These are phyloP conservation scores for Parasteatoda tepidariorum DNA, from an alignment of 1,140 invertebrate species.

Conservation along the genomic window DNA sequence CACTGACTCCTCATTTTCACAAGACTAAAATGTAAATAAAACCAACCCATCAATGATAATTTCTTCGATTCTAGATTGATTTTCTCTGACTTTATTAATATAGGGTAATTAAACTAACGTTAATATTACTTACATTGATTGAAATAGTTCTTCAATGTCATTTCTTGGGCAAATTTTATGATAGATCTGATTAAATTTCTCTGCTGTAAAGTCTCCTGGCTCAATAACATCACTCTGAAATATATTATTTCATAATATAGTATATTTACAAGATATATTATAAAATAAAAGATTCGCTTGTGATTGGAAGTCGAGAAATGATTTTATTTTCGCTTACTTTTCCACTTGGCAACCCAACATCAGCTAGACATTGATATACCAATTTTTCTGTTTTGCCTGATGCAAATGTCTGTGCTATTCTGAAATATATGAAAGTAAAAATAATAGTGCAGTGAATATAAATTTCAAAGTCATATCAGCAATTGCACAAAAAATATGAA, in stretches of 20 bases:
- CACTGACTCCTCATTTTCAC: too few relatives aligned
- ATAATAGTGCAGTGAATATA: not conserved
- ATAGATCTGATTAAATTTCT: conserved; percentile 98
- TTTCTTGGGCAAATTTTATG: conserved; percentile 99
- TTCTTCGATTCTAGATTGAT: too few relatives aligned
- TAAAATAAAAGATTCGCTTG: too few relatives aligned
- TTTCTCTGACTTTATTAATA: too few relatives aligned
- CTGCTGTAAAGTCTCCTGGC: conserved; percentile 94
- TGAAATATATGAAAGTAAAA: conserved; percentile 63
- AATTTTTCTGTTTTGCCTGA: conserved; percentile 96
- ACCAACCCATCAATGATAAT: too few relatives aligned
- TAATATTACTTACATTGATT: conserved; percentile 90
- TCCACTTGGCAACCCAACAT: conserved; percentile 92
- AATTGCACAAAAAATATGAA: too few relatives aligned
- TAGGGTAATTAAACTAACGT: too few relatives aligned
- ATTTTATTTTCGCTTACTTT: too few relatives aligned
- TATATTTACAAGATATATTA: not conserved
- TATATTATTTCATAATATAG: not conserved
- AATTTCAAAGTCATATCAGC: too few relatives aligned
- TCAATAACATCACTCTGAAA: conserved; percentile 91
- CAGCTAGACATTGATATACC: conserved; percentile 95
- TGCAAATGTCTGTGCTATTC: conserved; percentile 97
- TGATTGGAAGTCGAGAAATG: too few relatives aligned
- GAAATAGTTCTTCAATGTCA: conserved; percentile 98
- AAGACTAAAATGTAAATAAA: too few relatives aligned